Evolutionary conservation across 2,797 vertebrate species (phyloP).

Genomic region (Spea hammondii): DNA sequence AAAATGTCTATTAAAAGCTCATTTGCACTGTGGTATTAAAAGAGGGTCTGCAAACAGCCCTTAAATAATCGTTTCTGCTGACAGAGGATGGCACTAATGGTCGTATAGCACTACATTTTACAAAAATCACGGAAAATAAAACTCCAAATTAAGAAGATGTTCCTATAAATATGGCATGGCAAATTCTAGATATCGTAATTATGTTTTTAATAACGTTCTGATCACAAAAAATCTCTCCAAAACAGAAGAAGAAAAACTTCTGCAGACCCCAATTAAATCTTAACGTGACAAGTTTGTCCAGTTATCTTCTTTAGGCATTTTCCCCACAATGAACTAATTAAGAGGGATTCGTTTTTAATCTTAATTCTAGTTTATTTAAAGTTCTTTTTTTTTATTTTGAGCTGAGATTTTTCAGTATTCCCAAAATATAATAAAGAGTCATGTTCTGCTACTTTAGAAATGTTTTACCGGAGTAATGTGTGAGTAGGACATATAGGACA

Average conservation of each 20-base stretch:
- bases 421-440: no score
- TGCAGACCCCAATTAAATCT: neutral
- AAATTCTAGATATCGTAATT: neutral
- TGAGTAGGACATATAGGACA: no score
- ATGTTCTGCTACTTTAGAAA: no score
- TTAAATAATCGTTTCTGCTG: no score
- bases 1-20: no score
- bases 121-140: neutral
- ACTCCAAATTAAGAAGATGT: neutral
- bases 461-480: no score
- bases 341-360: neutral
- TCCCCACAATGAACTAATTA: neutral
- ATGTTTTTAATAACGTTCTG: neutral
- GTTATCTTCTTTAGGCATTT: neutral
- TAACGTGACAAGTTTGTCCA: constrained; percentile 4
- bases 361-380: neutral
- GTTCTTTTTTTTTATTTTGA: neutral
- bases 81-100: neutral
- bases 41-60: no score
- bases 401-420: no score
- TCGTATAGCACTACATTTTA: neutral
- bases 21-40: no score
- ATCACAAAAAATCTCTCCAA: neutral
- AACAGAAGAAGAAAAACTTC: neutral
- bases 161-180: neutral